Evolutionary conservation across 2,888 invertebrate species (phyloP).

Genomic region (Lobophora halterata): DNA sequence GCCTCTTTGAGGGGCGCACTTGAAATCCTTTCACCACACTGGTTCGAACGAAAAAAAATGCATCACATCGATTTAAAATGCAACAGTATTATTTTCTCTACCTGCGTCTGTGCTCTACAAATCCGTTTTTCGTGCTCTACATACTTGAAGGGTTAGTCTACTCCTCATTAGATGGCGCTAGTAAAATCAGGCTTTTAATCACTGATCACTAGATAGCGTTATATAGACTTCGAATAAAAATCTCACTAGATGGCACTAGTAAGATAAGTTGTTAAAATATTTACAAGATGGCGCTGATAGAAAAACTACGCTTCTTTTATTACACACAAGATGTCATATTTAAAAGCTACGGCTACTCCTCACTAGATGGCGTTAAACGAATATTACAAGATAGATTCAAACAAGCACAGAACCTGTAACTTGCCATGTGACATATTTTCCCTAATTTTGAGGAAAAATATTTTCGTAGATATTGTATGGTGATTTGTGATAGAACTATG

Average conservation of each 20-base stretch:
- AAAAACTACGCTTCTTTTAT: neutral
- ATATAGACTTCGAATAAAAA: neutral
- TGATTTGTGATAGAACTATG: no score
- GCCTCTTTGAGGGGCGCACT: no score
- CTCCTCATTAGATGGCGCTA: constrained; percentile 3
- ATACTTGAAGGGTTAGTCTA: neutral
- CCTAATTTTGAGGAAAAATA: neutral
- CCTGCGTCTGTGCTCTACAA: no score
- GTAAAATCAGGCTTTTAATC: neutral
- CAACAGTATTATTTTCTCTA: no score
- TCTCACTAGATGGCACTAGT: neutral
- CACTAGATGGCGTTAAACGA: constrained; percentile 4
- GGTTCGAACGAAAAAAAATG: no score
- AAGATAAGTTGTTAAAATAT: neutral
- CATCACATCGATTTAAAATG: no score
- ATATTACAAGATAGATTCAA: neutral
- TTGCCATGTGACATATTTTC: neutral
- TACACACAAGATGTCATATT: neutral
- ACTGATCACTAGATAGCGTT: neutral
- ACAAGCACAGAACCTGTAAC: neutral
- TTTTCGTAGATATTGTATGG: no score
- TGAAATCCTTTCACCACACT: no score
- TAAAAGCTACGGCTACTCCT: constrained; percentile 1
- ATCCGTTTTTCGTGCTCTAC: no score
- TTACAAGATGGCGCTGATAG: neutral